These are phyloP conservation scores for Glyphotaelius pellucidus DNA, from an alignment of 2,888 invertebrate species.

Conservation along the genomic window DNA sequence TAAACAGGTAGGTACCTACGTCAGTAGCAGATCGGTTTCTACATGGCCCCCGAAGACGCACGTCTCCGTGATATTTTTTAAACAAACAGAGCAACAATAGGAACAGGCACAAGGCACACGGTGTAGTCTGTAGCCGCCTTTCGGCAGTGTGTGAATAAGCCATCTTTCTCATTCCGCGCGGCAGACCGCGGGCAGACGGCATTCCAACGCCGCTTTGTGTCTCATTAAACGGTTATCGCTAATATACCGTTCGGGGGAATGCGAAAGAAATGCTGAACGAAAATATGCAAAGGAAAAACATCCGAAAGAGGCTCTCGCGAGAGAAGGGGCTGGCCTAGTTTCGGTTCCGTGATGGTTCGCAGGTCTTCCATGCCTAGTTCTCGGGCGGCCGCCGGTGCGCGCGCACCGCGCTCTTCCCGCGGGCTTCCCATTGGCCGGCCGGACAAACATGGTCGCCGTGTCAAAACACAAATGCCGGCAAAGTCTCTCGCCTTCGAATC, in stretches of 20 bases:
- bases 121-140: neutral
- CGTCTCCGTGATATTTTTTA: conserved; percentile 26
- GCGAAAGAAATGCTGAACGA: conserved; percentile 57
- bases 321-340: conserved; percentile 53
- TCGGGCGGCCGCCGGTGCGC: conserved; percentile 22
- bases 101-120: neutral
- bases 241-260: conserved; percentile 57
- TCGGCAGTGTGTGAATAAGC: conserved; percentile 37
- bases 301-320: conserved; percentile 51
- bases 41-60: neutral
- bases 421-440: conserved; percentile 39
- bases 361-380: conserved; percentile 39
- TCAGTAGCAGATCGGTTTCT: neutral
- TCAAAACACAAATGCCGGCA: conserved; percentile 45
- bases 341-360: conserved; percentile 44
- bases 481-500: conserved; percentile 26
- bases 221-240: conserved; percentile 57
- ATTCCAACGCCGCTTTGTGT: conserved; percentile 51
- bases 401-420: conserved; percentile 20
- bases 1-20: neutral
- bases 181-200: conserved; percentile 48
- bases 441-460: conserved; percentile 42
- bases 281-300: conserved; percentile 56
- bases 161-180: neutral
- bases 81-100: conserved; percentile 43